Evolutionary conservation across 2,888 invertebrate species (phyloP), one percentile per base, ranked within the genome.

Genomic region (Neoscelio sp.): DNA sequence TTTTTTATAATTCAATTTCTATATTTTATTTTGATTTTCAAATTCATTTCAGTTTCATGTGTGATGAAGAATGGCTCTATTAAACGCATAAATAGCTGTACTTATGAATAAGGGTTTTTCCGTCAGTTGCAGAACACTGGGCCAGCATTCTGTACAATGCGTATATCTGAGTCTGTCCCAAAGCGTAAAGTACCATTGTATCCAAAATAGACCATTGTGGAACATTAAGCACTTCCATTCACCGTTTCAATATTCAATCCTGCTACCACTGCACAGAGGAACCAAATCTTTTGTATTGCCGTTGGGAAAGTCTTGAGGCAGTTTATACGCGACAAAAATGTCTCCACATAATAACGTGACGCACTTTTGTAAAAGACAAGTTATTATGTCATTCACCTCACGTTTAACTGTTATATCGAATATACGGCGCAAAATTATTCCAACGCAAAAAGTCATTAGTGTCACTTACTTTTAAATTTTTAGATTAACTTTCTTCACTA

Each of bases 131-230:
- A 15, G 8, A 28, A 50, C 8, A 30, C 7, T 28, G 30, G 17
- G 7, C 28, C 28, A 10, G 48, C 7, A 30, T 28, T 35, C 13
- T 10, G 15, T 30, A 28, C 28, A 50, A 12, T 15, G 26, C 17
- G 10, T 28, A 30, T 28, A 30, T 30, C 8, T 15, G 12, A 28
- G 13, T 50, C 30, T 50, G n/a, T 50, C 8, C 17, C 48, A 50
- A 50, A 50, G 30, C 15, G 15, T 28, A 50, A 50, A 50, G 30
- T 17, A 50, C 48, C 13, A 28, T 50, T 28, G 30, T 50, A 15
- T 50, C 26, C 46, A 28, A 50, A 50, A 50, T 30, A 50, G 30
- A 30, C 48, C 17, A 50, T 28, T 30, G 48, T 50, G 12, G n/a
- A 48, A 8, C 15, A 50, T 23, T 46, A 46, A 46, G 23, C 12